A percentile compares a stretch with the other conserved stretches of the same genome.
Conservation (phyloP, 92 coral and sea anemone genomes). For the Zoanthus sociatus region DNA sequence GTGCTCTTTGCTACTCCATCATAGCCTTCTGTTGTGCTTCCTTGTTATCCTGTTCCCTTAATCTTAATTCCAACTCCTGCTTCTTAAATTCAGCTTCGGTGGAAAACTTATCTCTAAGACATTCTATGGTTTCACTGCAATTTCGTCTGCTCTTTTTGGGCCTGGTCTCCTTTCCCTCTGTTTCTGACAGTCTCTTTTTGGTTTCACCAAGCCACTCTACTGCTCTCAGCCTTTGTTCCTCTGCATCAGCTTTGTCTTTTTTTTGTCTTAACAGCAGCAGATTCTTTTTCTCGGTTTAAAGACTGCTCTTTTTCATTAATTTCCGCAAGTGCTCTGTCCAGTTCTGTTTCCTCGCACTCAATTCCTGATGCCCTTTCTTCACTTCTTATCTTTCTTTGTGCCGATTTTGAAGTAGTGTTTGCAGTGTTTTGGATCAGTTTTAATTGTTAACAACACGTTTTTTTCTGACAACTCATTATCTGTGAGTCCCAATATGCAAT, state of each 20-base stretch:
- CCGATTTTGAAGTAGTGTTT: neutral
- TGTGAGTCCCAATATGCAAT: too few relatives aligned
- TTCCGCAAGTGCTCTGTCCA: neutral
- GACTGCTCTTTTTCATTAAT: constrained; percentile 11
- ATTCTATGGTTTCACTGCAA: constrained; percentile 45
- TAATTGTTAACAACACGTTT: too few relatives aligned
- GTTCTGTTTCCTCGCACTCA: neutral
- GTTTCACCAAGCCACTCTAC: constrained; percentile 56
- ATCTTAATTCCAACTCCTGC: constrained; percentile 13
- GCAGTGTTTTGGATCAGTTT: too few relatives aligned
- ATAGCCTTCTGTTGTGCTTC: constrained; percentile 24
- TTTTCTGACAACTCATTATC: too few relatives aligned
- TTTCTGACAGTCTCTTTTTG: constrained; percentile 36
- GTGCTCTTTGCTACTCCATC: too few relatives aligned
- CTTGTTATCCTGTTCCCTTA: too few relatives aligned
- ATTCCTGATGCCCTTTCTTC: neutral
- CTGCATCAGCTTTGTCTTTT: constrained; percentile 40
- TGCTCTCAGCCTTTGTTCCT: constrained; percentile 47
- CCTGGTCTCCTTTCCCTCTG: constrained; percentile 10
- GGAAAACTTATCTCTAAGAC: constrained; percentile 46
- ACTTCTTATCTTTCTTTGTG: neutral
- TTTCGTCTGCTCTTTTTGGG: constrained; percentile 40
- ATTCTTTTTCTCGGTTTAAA: too few relatives aligned
- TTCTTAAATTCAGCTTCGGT: constrained; percentile 29
- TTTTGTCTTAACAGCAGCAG: too few relatives aligned